Evolutionary conservation across 1,140 invertebrate genomes (phyloP).

Genomic region (Euura saliciscinereae): DNA sequence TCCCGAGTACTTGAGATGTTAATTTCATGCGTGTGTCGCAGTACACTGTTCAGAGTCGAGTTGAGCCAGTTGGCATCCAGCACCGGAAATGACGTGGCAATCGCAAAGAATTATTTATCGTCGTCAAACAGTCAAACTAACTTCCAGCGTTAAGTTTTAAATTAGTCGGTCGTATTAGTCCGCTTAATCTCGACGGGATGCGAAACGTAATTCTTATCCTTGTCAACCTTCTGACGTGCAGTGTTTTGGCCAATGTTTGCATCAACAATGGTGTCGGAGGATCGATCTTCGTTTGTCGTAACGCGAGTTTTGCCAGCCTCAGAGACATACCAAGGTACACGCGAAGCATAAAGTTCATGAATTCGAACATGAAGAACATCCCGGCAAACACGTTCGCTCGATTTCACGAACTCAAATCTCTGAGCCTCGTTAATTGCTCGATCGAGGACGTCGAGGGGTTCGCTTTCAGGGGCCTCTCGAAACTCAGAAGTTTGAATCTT

Average conservation of each 20-base stretch:
- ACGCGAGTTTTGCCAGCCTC: neutral
- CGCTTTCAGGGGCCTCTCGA: neutral
- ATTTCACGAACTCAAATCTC: neutral
- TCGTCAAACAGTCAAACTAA: neutral
- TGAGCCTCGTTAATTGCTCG: neutral
- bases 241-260: neutral
- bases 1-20: neutral
- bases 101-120: constrained; percentile 1
- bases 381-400: neutral
- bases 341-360: neutral
- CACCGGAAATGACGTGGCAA: constrained; percentile 6
- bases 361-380: neutral
- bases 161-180: neutral
- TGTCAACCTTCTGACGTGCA: neutral
- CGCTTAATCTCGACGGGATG: neutral
- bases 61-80: neutral
- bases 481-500: neutral
- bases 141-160: neutral
- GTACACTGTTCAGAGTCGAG: neutral
- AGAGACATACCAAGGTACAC: neutral
- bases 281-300: constrained; percentile 1
- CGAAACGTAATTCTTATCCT: neutral
- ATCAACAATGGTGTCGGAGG: neutral
- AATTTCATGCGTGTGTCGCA: neutral
- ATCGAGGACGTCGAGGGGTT: neutral